Evolutionary conservation across 2,888 invertebrate species (phyloP).

Genomic region (Hyppa rectilinea): DNA sequence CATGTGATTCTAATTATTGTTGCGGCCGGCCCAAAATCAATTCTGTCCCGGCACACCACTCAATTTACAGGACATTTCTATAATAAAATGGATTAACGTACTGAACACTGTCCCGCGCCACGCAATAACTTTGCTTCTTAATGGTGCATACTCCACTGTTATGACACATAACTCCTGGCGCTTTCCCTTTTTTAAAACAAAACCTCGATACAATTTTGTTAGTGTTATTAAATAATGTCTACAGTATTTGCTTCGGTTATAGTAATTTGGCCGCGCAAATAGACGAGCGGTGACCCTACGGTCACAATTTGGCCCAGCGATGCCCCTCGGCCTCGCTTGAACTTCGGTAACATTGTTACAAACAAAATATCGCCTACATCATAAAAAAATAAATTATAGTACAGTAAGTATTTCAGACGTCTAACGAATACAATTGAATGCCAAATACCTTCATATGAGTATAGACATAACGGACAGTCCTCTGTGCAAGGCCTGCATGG

Average conservation of each 20-base stretch:
- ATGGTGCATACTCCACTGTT: conserved; percentile 81
- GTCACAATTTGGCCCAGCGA: conserved; percentile 84
- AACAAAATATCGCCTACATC: too few relatives aligned
- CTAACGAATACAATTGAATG: not conserved
- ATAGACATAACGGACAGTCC: too few relatives aligned
- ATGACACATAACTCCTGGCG: conserved; percentile 78
- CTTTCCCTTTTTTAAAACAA: conserved; percentile 75
- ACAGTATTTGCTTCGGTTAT: conserved; percentile 80
- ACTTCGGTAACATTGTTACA: conserved; percentile 88
- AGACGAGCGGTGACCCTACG: conserved; percentile 84
- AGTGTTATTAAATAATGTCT: conserved; percentile 81
- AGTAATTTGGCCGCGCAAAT: conserved; percentile 84
- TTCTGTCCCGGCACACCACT: conserved; percentile 74
- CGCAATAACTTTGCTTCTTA: conserved; percentile 82
- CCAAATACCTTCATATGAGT: not conserved
- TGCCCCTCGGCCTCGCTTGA: conserved; percentile 85
- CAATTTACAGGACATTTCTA: conserved; percentile 80
- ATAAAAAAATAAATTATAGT: not conserved
- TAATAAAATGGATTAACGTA: conserved; percentile 82
- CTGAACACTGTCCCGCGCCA: conserved; percentile 67
- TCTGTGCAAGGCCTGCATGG: too few relatives aligned
- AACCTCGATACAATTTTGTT: conserved; percentile 69
- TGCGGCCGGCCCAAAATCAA: conserved; percentile 84
- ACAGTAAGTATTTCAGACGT: not conserved
- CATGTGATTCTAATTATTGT: conserved; percentile 84